Base-by-base conservation (phyloP, 2,888 invertebrate genomes). In the Chesias legatella region DNA sequence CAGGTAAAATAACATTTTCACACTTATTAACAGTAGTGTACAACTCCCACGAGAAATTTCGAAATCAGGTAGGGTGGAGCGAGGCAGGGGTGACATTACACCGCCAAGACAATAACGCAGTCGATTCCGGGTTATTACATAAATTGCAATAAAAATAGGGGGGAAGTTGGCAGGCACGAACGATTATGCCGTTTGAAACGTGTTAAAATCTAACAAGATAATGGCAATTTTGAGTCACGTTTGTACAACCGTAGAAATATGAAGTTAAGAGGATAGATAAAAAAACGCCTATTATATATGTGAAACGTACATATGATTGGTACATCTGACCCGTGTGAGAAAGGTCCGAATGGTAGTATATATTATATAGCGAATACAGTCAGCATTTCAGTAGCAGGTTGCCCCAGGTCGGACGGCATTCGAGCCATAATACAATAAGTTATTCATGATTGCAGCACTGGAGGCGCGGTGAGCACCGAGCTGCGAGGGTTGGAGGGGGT, bases 31-130 rank as follows among this genome's bases (percentile, higher is more conserved):
- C 46, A 68, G 63, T 51, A 55, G 43, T 59, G 46, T 60, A 58
- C 60, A 67, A 67, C 61, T 81, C 83, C 84, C 84, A 71, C 56
- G 84, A 79, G 84, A 79, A 79, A 78, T 80, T 62, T 53, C 56
- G 52, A 61, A 71, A 67, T 61, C 78, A 78, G 73, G 74, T 73
- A 61, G 79, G 80, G 81, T 66, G 60, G 56, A 57, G 42, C 45
- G 53, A 53, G 39, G 53, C 48, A 61, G 67, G 74, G 77, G 51
- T 54, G 64, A 65, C 65, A 71, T 67, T 64, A 73, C 60, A 65
- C 60, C 57, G 38, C 47, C 53, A 43, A 56, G 56, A 61, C 53
- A 62, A 59, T 48, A 57, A 48, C 58, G 59, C 58, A 53, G 53
- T 61, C 58, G 56, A 63, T 63, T 63, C 58, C 53, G 58, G 49